phyloP scores from a whole-genome alignment of 2,113 vertebrate genomes.

The Oxyura jamaicensis region DNA sequence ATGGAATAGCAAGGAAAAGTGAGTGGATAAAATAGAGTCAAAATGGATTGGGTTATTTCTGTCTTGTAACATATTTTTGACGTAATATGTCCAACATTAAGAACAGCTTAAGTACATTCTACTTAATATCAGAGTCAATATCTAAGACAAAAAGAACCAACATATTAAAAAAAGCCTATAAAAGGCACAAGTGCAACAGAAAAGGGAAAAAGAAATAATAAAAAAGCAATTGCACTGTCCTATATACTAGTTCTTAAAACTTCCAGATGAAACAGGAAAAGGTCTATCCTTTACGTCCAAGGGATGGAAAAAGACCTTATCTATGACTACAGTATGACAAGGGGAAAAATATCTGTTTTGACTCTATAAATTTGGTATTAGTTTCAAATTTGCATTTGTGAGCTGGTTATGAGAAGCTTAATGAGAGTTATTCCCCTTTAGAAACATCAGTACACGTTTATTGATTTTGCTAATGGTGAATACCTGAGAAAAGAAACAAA shows the following conservation, averaged over 20 bases:
- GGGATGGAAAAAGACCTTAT: fast-evolving
- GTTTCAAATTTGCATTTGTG: not conserved
- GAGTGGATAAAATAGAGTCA: not conserved
- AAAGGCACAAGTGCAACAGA: not conserved
- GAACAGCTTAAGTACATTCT: not conserved
- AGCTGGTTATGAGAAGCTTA: not conserved
- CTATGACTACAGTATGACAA: not conserved
- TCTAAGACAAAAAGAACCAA: not conserved
- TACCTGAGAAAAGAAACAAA: not conserved
- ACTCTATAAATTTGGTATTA: not conserved
- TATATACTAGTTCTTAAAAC: not conserved
- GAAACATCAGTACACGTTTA: not conserved
- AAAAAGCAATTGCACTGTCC: not conserved
- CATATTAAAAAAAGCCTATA: not conserved
- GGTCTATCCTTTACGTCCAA: not conserved
- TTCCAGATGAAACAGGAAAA: not conserved
- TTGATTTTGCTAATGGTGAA: not conserved
- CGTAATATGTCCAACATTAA: not conserved
- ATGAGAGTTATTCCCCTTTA: not conserved
- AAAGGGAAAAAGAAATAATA: not conserved
- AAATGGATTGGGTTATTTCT: not conserved
- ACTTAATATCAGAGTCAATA: not conserved
- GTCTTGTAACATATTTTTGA: not conserved
- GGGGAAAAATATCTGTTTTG: not conserved
- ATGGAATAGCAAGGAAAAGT: not conserved